Evolutionary conservation across 2,797 vertebrate species (phyloP).

Genomic region (Mionectes olivaceus): DNA sequence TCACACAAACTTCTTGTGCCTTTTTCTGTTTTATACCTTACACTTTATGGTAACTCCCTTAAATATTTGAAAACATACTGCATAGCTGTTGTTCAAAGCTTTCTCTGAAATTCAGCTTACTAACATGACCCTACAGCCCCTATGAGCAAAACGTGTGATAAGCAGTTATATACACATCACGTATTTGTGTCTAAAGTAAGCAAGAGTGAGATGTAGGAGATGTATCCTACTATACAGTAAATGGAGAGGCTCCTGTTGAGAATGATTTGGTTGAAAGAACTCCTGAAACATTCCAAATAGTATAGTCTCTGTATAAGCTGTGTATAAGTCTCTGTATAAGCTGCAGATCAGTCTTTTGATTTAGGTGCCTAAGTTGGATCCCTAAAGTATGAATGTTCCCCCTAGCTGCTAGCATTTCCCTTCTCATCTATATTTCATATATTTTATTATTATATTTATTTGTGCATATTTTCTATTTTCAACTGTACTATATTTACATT

Average conservation of each 20-base stretch:
- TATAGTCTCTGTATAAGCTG: not conserved
- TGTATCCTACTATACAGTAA: not conserved
- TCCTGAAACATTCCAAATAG: not conserved
- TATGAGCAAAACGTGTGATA: not conserved
- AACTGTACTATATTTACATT: not conserved
- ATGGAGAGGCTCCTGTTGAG: not conserved
- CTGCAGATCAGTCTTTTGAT: not conserved
- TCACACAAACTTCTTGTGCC: not conserved
- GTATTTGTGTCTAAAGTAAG: not conserved
- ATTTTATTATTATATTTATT: too few relatives aligned
- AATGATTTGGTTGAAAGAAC: not conserved
- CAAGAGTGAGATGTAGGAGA: not conserved
- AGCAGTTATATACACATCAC: not conserved
- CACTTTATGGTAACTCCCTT: not conserved
- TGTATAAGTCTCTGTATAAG: too few relatives aligned
- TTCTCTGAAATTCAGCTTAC: not conserved
- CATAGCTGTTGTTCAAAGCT: not conserved
- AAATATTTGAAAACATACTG: not conserved
- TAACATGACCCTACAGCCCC: not conserved
- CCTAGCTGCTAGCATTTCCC: not conserved
- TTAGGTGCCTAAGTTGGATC: not conserved
- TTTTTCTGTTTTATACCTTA: not conserved
- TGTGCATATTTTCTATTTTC: not conserved
- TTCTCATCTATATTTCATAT: not conserved
- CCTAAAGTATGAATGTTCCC: not conserved